Percentiles rank a stretch among this genome's conserved stretches.
phyloP scores from a whole-genome alignment of 2,113 vertebrate genomes.

The Sinocyclocheilus maitianheensis region DNA sequence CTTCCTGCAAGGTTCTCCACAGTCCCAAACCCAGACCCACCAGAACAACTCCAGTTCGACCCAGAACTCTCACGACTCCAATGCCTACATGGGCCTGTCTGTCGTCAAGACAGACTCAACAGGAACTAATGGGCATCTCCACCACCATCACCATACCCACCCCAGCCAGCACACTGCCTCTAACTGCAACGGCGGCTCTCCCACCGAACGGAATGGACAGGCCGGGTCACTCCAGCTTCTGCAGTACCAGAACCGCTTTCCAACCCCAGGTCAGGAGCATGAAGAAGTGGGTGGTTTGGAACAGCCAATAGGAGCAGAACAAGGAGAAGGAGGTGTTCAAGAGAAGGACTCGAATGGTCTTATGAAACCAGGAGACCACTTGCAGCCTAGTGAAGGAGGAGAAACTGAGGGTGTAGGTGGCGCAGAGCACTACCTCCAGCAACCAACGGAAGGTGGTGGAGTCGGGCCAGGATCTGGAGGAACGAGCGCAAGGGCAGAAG shows the following conservation, averaged over 20 bases:
- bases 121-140: conserved; percentile 67
- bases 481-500: conserved; percentile 52
- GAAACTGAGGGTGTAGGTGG: conserved; percentile 70
- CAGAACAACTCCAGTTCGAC: conserved; percentile 60
- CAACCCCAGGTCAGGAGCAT: conserved; percentile 76
- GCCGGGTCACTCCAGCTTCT: conserved; percentile 83
- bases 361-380: conserved; percentile 84
- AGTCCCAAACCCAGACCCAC: conserved; percentile 64
- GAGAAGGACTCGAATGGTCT: conserved; percentile 81
- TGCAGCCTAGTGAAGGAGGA: conserved; percentile 81
- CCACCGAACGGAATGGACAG: conserved; percentile 81
- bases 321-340: conserved; percentile 58
- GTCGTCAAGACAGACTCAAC: conserved; percentile 85
- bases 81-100: conserved; percentile 68
- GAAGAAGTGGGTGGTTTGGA: conserved; percentile 66
- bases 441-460: conserved; percentile 57
- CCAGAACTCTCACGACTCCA: conserved; percentile 67
- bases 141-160: conserved; percentile 69
- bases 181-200: conserved; percentile 75
- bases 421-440: conserved; percentile 89
- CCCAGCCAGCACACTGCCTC: conserved; percentile 76
- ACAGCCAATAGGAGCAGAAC: conserved; percentile 50
- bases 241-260: conserved; percentile 85
- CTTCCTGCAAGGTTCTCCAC: conserved; percentile 91
- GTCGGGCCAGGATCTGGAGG: conserved; percentile 49